Conservation (phyloP, 1,140 invertebrate species). For the Eupristina koningsbergeri region DNA sequence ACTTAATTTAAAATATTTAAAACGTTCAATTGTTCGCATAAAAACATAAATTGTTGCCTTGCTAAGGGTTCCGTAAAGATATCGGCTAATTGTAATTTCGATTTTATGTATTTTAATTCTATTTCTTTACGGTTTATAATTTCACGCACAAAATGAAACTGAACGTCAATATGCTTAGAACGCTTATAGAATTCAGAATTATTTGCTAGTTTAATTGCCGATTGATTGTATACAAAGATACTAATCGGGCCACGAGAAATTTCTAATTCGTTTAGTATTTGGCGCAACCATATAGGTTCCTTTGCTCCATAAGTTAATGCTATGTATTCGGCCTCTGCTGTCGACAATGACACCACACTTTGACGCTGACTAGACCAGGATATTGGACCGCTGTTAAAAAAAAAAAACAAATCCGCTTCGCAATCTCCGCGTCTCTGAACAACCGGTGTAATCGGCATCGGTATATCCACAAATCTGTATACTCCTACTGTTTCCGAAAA, state of each 20-base stretch:
- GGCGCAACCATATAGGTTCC: constrained; percentile 58
- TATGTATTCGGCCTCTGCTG: constrained; percentile 52
- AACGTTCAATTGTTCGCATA: constrained; percentile 24
- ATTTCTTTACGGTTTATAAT: constrained; percentile 51
- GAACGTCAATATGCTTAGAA: constrained; percentile 67
- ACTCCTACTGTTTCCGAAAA: constrained; percentile 14
- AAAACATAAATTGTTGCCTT: constrained; percentile 33
- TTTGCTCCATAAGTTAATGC: constrained; percentile 56
- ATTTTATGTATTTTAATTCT: constrained; percentile 52
- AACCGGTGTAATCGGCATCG: constrained; percentile 30
- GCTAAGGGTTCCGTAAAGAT: constrained; percentile 51
- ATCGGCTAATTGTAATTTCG: constrained; percentile 60
- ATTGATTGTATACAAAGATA: constrained; percentile 55
- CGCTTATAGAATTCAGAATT: constrained; percentile 63
- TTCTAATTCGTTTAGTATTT: constrained; percentile 47
- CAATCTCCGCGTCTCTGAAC: constrained; percentile 3
- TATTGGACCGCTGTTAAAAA: constrained; percentile 32
- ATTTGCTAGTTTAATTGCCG: constrained; percentile 60
- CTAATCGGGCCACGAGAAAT: background rate
- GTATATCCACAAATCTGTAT: background rate
- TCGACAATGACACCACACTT: constrained; percentile 43
- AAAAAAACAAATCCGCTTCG: constrained; percentile 29
- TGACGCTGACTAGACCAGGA: constrained; percentile 44
- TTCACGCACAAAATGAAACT: constrained; percentile 61
- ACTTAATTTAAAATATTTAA: constrained; percentile 18